Base-by-base conservation (phyloP, 1,140 invertebrate species). In the Halyomorpha halys region DNA sequence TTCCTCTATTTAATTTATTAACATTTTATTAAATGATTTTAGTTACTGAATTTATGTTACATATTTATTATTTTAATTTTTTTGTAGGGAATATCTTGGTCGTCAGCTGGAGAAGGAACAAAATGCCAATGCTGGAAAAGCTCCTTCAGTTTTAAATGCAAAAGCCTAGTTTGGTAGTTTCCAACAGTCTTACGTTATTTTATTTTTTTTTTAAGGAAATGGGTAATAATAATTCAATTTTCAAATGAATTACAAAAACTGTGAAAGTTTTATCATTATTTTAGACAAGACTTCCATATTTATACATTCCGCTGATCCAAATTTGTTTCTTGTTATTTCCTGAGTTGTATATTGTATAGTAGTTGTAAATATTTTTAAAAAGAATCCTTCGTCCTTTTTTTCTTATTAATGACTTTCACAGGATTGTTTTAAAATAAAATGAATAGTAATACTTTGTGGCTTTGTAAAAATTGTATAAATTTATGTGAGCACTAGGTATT, bases 71-170 rank as follows among this genome's bases (percentile, higher is more conserved):
- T 19, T 18, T 59, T 13, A 21, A 45, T 67, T 60, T 65, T 67
- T 68, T 74, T 74, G 19, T 72, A 94, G 90, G 91, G 94, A 98
- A 76, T 98, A 97, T 75, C 81, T 98, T 62, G 94, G 94, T 68
- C 92, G 93, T 71, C 94, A 98, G 76, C 76, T 98, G 71, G 91
- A 96, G 73, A 92, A 93, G 73, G 90, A 94, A 72, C 83, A 86
- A 69, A 83, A 80, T 61, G 69, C 79, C 34, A 83, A 82, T 71
- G 72, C 80, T 54, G 53, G 39, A 54, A 60, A 61, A 19, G 21
- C 59, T 15, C 59, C 66, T 39, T 49, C 60, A 23, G 66, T 64
- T 5, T 63, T 69, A 30, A 67, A 59, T 34, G 67, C 65, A 19
- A 68, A 68, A 54, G 67, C 64, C 23, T 67, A 64, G 62, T n/a